A percentile compares a stretch with the other conserved stretches of the same genome.
phyloP scores from a whole-genome alignment of 1,140 invertebrate species.

The Drosophila insularis region DNA sequence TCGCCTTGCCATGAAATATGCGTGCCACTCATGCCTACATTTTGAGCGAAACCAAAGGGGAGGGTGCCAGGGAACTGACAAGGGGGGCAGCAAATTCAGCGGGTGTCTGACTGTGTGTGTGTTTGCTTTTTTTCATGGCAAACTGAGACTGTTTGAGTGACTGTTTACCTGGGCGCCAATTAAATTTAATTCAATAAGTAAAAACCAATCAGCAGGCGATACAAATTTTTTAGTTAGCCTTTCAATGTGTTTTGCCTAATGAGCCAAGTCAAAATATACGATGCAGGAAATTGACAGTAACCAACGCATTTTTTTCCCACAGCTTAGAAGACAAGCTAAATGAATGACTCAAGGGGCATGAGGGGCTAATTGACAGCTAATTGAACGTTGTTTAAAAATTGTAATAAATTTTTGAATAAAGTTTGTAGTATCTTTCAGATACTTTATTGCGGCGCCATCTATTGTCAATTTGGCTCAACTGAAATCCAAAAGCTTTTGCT shows the following conservation, averaged over 20 bases:
- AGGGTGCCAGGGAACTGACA: neutral
- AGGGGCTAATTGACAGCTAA: conserved; percentile 2
- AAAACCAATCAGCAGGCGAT: conserved; percentile 57
- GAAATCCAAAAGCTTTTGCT: neutral
- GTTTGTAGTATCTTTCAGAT: neutral
- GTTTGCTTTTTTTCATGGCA: conserved; percentile 50
- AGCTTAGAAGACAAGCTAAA: neutral
- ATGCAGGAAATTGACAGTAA: neutral
- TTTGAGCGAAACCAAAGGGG: conserved; percentile 3
- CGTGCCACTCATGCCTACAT: conserved; percentile 73
- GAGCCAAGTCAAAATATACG: conserved; percentile 39
- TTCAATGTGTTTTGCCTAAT: conserved; percentile 65
- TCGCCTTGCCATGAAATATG: conserved; percentile 80
- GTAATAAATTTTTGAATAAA: neutral
- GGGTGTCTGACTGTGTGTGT: conserved; percentile 15
- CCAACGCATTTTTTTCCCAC: neutral
- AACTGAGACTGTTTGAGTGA: conserved; percentile 52
- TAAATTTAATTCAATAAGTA: conserved; percentile 65
- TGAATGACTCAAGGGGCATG: neutral
- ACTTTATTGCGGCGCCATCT: conserved; percentile 38
- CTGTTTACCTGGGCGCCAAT: conserved; percentile 73
- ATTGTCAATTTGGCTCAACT: neutral
- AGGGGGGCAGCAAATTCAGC: neutral
- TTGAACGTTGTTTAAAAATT: neutral
- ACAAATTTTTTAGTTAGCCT: conserved; percentile 59